phyloP scores from a whole-genome alignment of 2,888 invertebrate species.

The Oscheius sp. region DNA sequence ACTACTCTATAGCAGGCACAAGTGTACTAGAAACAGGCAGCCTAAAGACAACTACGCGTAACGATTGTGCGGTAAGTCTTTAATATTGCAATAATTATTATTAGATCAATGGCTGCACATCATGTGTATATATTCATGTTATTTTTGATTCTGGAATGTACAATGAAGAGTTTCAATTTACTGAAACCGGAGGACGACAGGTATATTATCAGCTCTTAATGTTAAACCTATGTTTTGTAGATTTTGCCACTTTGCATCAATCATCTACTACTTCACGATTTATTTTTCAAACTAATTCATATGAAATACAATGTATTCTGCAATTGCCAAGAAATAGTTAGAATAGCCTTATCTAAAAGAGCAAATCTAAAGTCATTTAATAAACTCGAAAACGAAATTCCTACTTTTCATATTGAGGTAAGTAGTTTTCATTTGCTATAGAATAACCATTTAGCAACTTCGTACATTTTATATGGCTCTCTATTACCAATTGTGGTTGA shows the following conservation, averaged over 20 bases:
- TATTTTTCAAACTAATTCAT: neutral
- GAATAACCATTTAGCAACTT: constrained; percentile 7
- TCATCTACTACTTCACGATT: neutral
- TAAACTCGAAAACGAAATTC: neutral
- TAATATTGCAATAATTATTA: no score
- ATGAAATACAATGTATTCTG: neutral
- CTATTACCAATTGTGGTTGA: neutral
- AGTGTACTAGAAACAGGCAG: no score
- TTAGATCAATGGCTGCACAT: no score
- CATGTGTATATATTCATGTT: no score
- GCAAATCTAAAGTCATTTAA: no score
- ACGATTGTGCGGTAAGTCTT: no score
- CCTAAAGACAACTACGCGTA: no score
- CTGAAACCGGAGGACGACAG: neutral
- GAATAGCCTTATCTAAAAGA: no score
- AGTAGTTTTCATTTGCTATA: neutral
- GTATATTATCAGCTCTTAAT: neutral
- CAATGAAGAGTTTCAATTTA: neutral
- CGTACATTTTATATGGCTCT: neutral
- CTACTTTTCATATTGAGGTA: neutral
- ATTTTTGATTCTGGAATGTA: neutral
- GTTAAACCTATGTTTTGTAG: neutral
- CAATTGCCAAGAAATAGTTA: neutral
- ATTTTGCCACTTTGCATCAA: neutral
- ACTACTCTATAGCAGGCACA: no score